Conservation (phyloP, 23 tunicate species). For the Diplosoma virens region DNA sequence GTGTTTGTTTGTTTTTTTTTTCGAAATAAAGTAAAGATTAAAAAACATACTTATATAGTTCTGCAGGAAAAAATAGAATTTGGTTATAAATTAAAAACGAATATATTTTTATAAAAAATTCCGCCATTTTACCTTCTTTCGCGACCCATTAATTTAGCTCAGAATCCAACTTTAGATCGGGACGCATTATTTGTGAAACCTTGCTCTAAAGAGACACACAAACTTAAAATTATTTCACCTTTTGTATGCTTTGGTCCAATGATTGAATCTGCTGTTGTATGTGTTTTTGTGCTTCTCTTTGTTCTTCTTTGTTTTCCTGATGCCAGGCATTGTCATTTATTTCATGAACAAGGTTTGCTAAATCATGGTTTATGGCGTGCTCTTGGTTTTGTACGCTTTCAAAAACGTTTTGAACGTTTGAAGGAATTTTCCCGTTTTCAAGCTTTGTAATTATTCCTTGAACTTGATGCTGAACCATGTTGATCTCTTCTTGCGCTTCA, state of each 20-base stretch:
- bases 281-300: slow-evolving; percentile 41
- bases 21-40: no score
- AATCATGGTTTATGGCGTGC: slow-evolving; percentile 8
- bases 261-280: slow-evolving; percentile 18
- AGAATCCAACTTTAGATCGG: not conserved
- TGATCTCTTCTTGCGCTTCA: slow-evolving; percentile 43
- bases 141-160: not conserved
- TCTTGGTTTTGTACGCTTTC: not conserved
- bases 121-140: no score
- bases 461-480: slow-evolving; percentile 44
- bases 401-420: not conserved
- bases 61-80: no score
- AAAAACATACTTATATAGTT: no score
- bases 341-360: not conserved
- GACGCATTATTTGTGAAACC: no score
- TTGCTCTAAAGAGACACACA: no score
- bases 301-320: slow-evolving; percentile 5
- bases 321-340: not conserved
- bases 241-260: slow-evolving; percentile 14
- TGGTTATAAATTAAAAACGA: no score
- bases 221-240: slow-evolving; percentile 27
- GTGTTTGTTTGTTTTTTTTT: no score
- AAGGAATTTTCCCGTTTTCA: slow-evolving; percentile 40
- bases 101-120: no score
- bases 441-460: slow-evolving; percentile 49